phyloP scores from a whole-genome alignment of 2,113 vertebrate species.

The Ramphastos sulfuratus region DNA sequence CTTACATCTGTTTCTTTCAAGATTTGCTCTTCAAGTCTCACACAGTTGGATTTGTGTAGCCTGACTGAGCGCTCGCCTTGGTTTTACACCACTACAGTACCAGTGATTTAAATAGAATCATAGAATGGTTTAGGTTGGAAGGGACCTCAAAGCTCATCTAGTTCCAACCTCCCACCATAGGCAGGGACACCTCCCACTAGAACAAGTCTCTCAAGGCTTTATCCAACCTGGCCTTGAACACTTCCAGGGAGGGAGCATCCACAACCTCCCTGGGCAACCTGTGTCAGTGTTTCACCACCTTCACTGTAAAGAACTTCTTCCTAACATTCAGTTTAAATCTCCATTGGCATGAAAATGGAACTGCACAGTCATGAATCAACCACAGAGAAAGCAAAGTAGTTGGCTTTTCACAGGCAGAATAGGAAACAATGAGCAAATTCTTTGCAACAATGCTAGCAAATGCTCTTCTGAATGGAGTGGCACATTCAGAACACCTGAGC shows the following conservation, averaged over 20 bases:
- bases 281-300: too few relatives aligned
- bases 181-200: too few relatives aligned
- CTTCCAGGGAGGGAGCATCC: too few relatives aligned
- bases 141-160: too few relatives aligned
- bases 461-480: neutral
- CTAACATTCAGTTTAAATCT: neutral
- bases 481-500: neutral
- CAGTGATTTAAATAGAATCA: neutral
- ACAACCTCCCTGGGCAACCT: too few relatives aligned
- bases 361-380: neutral
- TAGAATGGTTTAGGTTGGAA: too few relatives aligned
- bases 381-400: neutral
- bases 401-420: neutral
- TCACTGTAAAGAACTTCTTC: too few relatives aligned
- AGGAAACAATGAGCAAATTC: neutral
- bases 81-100: neutral
- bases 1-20: neutral
- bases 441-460: neutral
- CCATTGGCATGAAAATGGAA: neutral
- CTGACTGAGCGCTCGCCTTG: neutral
- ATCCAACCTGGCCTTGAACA: too few relatives aligned
- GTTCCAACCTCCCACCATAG: too few relatives aligned
- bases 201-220: too few relatives aligned
- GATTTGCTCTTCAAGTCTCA: neutral
- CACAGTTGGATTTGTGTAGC: neutral